Evolutionary conservation across 2,888 invertebrate genomes (phyloP).

Genomic region (Drosophila siamana): DNA sequence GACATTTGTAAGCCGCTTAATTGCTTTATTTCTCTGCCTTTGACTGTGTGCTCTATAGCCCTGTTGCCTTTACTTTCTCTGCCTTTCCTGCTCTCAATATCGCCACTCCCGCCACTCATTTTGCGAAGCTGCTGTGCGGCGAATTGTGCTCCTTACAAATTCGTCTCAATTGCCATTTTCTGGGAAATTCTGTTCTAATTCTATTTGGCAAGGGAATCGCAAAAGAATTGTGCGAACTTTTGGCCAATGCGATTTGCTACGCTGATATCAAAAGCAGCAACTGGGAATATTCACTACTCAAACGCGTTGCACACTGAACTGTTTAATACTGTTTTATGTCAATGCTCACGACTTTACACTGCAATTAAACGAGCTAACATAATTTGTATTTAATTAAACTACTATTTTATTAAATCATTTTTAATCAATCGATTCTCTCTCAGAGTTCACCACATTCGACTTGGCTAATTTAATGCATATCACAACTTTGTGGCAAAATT

Average conservation of each 20-base stretch:
- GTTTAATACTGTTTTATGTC: no score
- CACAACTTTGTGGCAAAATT: no score
- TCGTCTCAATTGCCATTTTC: constrained; percentile 40
- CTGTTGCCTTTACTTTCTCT: constrained; percentile 4
- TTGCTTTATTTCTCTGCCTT: constrained; percentile 77
- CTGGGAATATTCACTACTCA: constrained; percentile 1
- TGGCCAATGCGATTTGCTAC: constrained; percentile 37
- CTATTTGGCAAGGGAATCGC: constrained; percentile 26
- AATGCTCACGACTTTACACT: no score
- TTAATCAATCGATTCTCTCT: no score
- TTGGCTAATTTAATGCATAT: no score
- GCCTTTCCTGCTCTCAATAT: constrained; percentile 5
- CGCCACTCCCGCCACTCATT: neutral
- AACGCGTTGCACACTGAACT: neutral
- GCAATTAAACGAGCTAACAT: no score
- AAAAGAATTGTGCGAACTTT: constrained; percentile 31
- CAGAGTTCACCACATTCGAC: no score
- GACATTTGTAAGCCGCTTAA: constrained; percentile 81
- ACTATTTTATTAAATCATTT: no score
- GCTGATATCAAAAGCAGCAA: neutral
- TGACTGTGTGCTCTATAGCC: constrained; percentile 32
- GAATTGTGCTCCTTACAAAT: constrained; percentile 34
- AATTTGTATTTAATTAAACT: no score
- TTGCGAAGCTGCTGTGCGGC: constrained; percentile 1
- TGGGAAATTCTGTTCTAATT: constrained; percentile 25